Evolutionary conservation across 2,797 vertebrate species (phyloP), one percentile per base, ranked within the genome.

Genomic region (Anisognathus igniventris): DNA sequence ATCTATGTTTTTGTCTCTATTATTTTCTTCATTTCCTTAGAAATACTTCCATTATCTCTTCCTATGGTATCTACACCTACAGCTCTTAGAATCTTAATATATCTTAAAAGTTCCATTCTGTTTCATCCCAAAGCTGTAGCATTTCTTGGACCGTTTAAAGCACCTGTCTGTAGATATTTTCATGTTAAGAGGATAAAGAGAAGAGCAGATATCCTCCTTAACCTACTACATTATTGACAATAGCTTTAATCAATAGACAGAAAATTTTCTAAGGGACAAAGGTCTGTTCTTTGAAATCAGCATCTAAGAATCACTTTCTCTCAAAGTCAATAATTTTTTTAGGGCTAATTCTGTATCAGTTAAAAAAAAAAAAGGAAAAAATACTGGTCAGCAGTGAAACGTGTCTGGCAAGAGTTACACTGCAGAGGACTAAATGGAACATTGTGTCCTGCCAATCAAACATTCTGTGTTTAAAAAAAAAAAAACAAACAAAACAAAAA

Each of bases 401-500:
- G 0, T 18, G 39, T 6, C 25, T 88, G 70, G 19, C 53, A 82
- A 57, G 47, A 85, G 17, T 17, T 50, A 58, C 39, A 19, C 42
- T 65, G 27, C 17, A 72, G 66, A 57, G 12, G 51, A 50, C 14
- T 35, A 68, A 79, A n/a, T 54, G 61, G 33, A 88, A 40, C 18
- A 30, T 22, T 7, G 2, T 30, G 31, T 73, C 16, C 47, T 72
- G 33, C 31, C 67, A 60, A 18, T 48, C 58, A 73, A 79, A 40
- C 4, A 24, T 12, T 35, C 18, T 27, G 13, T 20, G 6, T 30
- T 8, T 3, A 28, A 35, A 37, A 37, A 11, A 33, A 24, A 24
- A 35, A 3, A 0, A 3, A 50, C 17, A 27, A 5, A 45, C 3
- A 22, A 22, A 45, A 3, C 0, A 4, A 47, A 14, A 6, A 20